A percentile compares a stretch with the other conserved stretches of the same genome.
These are phyloP conservation scores for Arrhopalites spinosus DNA, from an alignment of 2,888 invertebrate species.

Conservation along the genomic window DNA sequence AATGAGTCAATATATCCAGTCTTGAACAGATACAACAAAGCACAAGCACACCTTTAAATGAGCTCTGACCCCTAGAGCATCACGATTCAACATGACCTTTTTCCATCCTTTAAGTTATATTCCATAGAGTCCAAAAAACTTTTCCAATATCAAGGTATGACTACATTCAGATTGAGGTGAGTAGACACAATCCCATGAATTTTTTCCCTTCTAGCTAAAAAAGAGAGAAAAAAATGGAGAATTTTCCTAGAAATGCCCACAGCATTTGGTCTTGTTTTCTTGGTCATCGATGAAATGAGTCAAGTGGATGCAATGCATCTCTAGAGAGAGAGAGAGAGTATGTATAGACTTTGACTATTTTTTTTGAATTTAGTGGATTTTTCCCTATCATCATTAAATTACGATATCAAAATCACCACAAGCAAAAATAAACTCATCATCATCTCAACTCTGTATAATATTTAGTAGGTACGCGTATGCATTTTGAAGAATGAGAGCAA, in stretches of 20 bases:
- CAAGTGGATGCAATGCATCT: too few relatives aligned
- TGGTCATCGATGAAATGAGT: too few relatives aligned
- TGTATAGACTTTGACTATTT: neutral
- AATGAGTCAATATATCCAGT: neutral
- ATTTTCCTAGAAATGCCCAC: neutral
- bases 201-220: conserved; percentile 13
- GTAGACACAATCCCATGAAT: conserved; percentile 2
- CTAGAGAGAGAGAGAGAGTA: too few relatives aligned
- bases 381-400: conserved; percentile 28
- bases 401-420: conserved; percentile 26
- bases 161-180: neutral
- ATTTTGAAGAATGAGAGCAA: conserved; percentile 1
- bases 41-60: conserved; percentile 39
- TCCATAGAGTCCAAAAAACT: neutral
- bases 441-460: too few relatives aligned
- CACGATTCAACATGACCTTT: conserved; percentile 43
- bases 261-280: neutral
- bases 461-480: too few relatives aligned
- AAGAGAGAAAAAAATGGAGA: neutral
- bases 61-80: conserved; percentile 46
- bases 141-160: neutral
- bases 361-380: conserved; percentile 9
- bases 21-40: neutral
- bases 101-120: conserved; percentile 8
- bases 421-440: neutral